Percentiles rank a stretch among this genome's conserved stretches.
Conservation (phyloP, 1,140 invertebrate genomes). For the Helicoverpa zea region DNA sequence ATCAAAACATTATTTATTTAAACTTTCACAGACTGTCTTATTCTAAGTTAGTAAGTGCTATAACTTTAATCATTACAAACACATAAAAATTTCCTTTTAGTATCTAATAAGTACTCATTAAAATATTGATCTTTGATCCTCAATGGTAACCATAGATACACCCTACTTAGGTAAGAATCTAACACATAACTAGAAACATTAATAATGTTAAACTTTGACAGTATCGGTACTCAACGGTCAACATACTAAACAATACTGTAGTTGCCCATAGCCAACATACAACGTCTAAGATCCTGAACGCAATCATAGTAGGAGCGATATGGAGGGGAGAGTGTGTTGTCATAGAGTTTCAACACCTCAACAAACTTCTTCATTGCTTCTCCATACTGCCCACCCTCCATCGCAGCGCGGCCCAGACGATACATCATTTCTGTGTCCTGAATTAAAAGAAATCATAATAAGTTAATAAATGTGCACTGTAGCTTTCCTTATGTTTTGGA, state of each 20-base stretch:
- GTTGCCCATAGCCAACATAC: constrained; percentile 91
- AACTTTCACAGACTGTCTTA: no score
- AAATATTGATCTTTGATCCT: no score
- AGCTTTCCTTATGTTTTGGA: no score
- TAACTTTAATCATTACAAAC: neutral
- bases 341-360: constrained; percentile 90
- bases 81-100: neutral
- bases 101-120: neutral
- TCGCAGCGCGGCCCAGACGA: constrained; percentile 88
- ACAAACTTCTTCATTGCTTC: constrained; percentile 90
- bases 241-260: constrained; percentile 71
- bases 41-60: neutral
- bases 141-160: no score
- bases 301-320: constrained; percentile 94
- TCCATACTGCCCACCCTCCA: constrained; percentile 88
- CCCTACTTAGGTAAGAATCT: no score
- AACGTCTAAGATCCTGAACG: constrained; percentile 93
- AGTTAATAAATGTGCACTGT: no score
- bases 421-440: constrained; percentile 92
- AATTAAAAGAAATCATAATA: constrained; percentile 51
- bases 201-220: constrained; percentile 8
- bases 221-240: no score
- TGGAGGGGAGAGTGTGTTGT: constrained; percentile 91
- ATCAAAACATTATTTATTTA: no score
- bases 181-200: neutral